Conservation (phyloP, 2,888 invertebrate genomes). For the Gasteruption jaculator region DNA sequence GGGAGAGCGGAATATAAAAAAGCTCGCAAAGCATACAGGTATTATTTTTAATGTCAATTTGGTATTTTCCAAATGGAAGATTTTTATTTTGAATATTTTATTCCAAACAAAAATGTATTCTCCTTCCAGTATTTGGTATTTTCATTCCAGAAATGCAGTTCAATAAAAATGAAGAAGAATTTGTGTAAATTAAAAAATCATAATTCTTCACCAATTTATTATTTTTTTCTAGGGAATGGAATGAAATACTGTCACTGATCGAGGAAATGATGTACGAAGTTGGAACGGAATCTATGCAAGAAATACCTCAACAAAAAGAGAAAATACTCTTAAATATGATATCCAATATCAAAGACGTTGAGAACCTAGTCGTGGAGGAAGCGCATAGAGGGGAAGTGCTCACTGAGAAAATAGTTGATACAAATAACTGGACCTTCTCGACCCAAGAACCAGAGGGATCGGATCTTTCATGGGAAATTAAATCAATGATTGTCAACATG, state of each 20-base stretch:
- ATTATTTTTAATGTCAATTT: slow-evolving; percentile 3
- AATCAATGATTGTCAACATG: slow-evolving; percentile 23
- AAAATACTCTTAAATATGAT: slow-evolving; percentile 22
- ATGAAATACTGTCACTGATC: slow-evolving; percentile 27
- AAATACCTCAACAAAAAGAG: slow-evolving; percentile 20
- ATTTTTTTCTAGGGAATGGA: slow-evolving; percentile 24
- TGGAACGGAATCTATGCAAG: slow-evolving; percentile 16
- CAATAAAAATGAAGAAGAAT: too few species aligned
- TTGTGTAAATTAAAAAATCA: background rate
- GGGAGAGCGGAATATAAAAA: slow-evolving; percentile 28
- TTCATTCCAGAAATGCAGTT: too few species aligned
- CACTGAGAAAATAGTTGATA: slow-evolving; percentile 24
- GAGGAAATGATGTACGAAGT: slow-evolving; percentile 29
- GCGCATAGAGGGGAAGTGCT: slow-evolving; percentile 24
- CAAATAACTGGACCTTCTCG: slow-evolving; percentile 24
- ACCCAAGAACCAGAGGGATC: slow-evolving; percentile 18
- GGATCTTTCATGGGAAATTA: slow-evolving; percentile 28
- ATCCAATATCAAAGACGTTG: slow-evolving; percentile 26
- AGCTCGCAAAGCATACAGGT: slow-evolving; percentile 29
- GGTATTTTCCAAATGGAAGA: background rate
- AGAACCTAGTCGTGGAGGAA: slow-evolving; percentile 26
- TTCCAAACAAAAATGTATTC: too few species aligned
- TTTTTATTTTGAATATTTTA: background rate
- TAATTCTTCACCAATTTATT: background rate
- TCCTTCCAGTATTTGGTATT: too few species aligned